These are phyloP conservation scores for Cyprinodon variegatus DNA, from an alignment of 2,113 vertebrate species.

Conservation along the genomic window DNA sequence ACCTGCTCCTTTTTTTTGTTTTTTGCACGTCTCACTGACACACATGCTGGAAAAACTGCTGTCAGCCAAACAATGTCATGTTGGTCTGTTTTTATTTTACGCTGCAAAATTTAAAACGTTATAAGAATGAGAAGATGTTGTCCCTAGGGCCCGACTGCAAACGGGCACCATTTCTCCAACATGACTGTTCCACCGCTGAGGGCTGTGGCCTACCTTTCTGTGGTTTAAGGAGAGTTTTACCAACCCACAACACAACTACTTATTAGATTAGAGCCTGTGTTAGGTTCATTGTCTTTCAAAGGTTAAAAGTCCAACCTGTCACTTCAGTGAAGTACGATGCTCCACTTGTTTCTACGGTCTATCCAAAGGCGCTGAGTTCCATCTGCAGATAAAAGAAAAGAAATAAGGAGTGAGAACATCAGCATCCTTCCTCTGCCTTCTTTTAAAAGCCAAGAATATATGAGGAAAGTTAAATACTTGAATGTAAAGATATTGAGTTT, in stretches of 20 bases:
- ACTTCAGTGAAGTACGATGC: constrained; percentile 29
- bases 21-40: constrained; percentile 43
- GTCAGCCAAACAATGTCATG: constrained; percentile 53
- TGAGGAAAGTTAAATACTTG: neutral
- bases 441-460: neutral
- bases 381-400: constrained; percentile 68
- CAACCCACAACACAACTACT: constrained; percentile 6
- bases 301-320: constrained; percentile 57
- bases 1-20: constrained; percentile 62
- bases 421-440: neutral
- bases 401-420: neutral
- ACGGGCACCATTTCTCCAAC: constrained; percentile 55
- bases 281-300: neutral
- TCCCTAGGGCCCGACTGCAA: constrained; percentile 23
- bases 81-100: constrained; percentile 4
- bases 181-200: constrained; percentile 25
- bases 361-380: constrained; percentile 57
- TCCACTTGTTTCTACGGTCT: constrained; percentile 57
- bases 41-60: constrained; percentile 63
- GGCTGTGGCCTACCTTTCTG: constrained; percentile 20
- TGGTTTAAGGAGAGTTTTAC: constrained; percentile 27
- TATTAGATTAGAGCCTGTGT: constrained; percentile 17
- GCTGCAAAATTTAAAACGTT: constrained; percentile 15
- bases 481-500: neutral
- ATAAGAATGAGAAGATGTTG: constrained; percentile 50